These are phyloP conservation scores for Burhinus bistriatus DNA, from an alignment of 2,113 vertebrate species.

Conservation along the genomic window DNA sequence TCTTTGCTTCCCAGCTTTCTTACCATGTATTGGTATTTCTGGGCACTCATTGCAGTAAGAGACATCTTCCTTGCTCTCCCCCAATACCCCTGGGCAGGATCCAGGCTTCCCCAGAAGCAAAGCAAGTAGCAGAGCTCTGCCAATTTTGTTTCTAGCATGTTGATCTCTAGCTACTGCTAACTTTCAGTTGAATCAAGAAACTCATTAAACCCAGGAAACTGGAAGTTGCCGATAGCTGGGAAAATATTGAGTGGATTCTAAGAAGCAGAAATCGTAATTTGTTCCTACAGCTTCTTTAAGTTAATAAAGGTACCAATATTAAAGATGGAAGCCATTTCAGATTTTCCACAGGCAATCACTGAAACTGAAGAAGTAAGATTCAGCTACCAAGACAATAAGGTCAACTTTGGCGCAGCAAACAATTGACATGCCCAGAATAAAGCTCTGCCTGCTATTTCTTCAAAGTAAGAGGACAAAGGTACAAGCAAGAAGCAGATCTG, in stretches of 20 bases:
- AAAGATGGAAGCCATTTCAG: background rate
- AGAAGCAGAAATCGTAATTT: background rate
- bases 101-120: background rate
- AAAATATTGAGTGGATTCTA: background rate
- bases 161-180: background rate
- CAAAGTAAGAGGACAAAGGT: background rate
- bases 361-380: background rate
- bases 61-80: background rate
- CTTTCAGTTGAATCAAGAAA: background rate
- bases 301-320: background rate
- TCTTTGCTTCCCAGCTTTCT: background rate
- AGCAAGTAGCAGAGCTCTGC: background rate
- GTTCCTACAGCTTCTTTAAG: background rate
- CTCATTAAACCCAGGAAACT: background rate
- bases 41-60: background rate
- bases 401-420: background rate
- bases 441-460: background rate
- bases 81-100: background rate
- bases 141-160: fast-evolving
- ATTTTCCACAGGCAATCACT: background rate
- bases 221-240: background rate
- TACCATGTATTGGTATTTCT: background rate
- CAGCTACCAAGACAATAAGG: background rate
- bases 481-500: background rate
- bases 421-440: background rate